phyloP scores from a whole-genome alignment of 2,888 invertebrate species.

The Microctonus aethiopoides region DNA sequence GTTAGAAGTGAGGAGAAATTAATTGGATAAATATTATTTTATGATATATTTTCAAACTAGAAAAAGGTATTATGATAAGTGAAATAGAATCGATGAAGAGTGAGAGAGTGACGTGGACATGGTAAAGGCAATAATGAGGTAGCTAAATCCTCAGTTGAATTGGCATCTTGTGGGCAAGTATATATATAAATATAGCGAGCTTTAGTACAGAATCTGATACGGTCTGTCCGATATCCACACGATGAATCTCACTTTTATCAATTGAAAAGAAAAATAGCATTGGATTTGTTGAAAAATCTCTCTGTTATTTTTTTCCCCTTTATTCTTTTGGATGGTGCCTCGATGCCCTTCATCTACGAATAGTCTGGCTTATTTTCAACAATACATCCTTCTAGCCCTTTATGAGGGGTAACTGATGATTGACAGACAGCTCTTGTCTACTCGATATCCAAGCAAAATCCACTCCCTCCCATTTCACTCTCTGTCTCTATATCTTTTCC shows the following conservation, averaged over 20 bases:
- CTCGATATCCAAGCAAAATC: conserved; percentile 55
- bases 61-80: too few species aligned
- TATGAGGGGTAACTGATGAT: conserved; percentile 34
- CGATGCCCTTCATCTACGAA: conserved; percentile 7
- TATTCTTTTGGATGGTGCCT: background rate
- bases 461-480: conserved; percentile 31
- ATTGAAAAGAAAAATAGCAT: conserved; percentile 14
- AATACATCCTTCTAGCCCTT: conserved; percentile 24
- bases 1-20: too few species aligned
- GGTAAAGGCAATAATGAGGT: conserved; percentile 28
- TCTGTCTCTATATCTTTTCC: conserved; percentile 20
- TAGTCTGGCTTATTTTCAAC: conserved; percentile 28
- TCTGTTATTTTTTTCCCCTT: conserved; percentile 11
- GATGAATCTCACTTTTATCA: conserved; percentile 19
- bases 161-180: background rate
- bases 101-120: conserved; percentile 13
- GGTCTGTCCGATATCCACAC: conserved; percentile 19
- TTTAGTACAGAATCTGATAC: conserved; percentile 3
- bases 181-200: background rate
- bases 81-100: conserved; percentile 12
- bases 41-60: too few species aligned
- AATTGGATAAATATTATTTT: too few species aligned
- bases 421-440: conserved; percentile 59
- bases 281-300: conserved; percentile 30
- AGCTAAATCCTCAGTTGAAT: background rate